These are phyloP conservation scores for Entomyzon cyanotis DNA, from an alignment of 2,113 vertebrate species.

Conservation along the genomic window DNA sequence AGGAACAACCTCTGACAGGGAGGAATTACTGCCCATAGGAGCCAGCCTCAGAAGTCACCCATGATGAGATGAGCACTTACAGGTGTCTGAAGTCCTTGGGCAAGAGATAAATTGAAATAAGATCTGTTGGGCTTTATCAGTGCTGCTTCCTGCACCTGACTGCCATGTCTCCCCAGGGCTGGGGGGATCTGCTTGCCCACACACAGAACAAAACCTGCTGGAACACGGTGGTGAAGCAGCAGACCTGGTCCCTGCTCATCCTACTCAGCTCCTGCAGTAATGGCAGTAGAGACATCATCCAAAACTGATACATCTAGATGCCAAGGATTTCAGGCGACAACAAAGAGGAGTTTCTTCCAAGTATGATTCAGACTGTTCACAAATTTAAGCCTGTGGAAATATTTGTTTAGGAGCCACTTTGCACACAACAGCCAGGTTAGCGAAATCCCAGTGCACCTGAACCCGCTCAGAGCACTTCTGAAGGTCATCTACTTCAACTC, in stretches of 20 bases:
- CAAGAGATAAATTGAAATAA: not conserved
- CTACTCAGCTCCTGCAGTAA: not conserved
- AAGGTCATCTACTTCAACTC: not conserved
- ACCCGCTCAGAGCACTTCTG: not conserved
- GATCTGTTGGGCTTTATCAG: not conserved
- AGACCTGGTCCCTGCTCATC: not conserved
- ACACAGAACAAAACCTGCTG: not conserved
- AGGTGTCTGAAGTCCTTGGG: not conserved
- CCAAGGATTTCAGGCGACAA: not conserved
- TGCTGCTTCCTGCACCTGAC: not conserved
- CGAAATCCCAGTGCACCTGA: not conserved
- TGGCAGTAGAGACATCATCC: not conserved
- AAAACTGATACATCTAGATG: not conserved
- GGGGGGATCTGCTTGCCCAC: not conserved
- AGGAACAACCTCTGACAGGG: not conserved
- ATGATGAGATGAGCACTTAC: not conserved
- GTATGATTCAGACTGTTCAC: not conserved
- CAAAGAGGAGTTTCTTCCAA: not conserved
- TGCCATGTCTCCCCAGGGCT: not conserved
- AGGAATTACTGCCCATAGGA: not conserved
- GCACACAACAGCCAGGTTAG: not conserved
- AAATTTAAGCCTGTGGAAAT: not conserved
- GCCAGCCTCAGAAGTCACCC: not conserved
- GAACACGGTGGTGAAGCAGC: not conserved
- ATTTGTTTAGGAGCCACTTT: not conserved